Evolutionary conservation across 2,888 invertebrate species (phyloP).

Genomic region (Phytoseiulus persimilis): DNA sequence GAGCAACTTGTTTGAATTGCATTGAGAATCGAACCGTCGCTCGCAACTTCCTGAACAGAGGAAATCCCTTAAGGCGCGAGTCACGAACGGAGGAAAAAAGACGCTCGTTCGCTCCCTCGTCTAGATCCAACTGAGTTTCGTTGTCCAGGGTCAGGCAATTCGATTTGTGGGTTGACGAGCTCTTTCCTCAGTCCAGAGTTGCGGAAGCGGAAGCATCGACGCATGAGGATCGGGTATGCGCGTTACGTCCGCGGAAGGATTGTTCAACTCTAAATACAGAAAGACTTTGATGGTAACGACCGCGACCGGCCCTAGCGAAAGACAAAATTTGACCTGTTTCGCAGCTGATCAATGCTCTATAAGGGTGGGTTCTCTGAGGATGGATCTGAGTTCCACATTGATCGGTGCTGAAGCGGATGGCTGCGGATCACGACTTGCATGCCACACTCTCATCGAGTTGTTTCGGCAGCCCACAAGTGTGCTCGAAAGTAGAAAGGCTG

Average conservation of each 20-base stretch:
- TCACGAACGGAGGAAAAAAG: not conserved
- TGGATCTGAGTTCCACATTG: not conserved
- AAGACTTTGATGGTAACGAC: not conserved
- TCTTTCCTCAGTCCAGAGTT: not conserved
- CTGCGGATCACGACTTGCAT: not conserved
- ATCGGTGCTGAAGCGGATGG: not conserved
- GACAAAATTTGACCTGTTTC: not conserved
- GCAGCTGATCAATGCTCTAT: not conserved
- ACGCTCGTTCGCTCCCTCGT: not conserved
- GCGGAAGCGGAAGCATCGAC: not conserved
- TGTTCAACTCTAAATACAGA: not conserved
- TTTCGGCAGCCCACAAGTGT: not conserved
- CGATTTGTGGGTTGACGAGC: not conserved
- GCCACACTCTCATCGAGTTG: not conserved
- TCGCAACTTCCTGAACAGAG: not conserved
- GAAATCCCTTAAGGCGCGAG: conserved; percentile 5
- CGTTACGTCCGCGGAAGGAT: not conserved
- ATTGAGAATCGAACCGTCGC: not conserved
- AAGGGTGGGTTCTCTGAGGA: not conserved
- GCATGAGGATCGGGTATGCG: not conserved
- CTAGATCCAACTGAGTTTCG: not conserved
- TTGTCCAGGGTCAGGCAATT: not conserved
- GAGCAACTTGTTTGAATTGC: conserved; percentile 5
- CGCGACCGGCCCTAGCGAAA: not conserved
- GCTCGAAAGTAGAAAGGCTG: not conserved